Base-by-base conservation (phyloP, 2,113 vertebrate genomes). In the Tragelaphus imberbis region DNA sequence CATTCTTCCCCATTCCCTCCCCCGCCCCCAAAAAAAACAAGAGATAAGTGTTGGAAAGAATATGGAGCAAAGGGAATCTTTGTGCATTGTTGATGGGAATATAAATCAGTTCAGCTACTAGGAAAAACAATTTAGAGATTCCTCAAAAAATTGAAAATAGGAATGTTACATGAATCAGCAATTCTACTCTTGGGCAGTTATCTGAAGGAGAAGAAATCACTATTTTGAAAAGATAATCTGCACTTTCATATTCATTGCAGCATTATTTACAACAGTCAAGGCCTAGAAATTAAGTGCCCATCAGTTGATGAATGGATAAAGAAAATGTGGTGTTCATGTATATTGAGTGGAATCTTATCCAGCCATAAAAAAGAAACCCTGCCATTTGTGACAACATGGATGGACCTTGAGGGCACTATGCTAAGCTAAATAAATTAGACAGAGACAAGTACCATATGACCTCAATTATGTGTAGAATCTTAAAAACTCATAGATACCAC, bases 71-170 rank as follows among this genome's bases (percentile, higher is more conserved):
- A 84, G n/a, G 7, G 23, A 84, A 84, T 14, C n/a, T 56, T 58
- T 25, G 53, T 56, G 2, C n/a, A 56, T 36, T 84, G 23, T 56
- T 84, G n/a, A 27, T 58, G 81, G 53, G 17, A 27, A 84, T 58
- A 55, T 84, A 58, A 56, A 56, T 84, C 7, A 15, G 53, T 84
- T 56, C 81, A 40, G 23, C 81, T 56, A 27, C n/a, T 56, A 58
- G n/a, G 53, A 55, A 58, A 84, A 84, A 40, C 4, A 27, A 15
- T 40, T 16, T 36, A n/a, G n/a, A 40, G 23, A 56, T 15, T 40
- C 53, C n/a, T 84, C n/a, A 56, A 84, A 84, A 40, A 84, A 56
- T 84, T 58, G 25, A 84, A 58, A 84, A 84, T 27, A 84, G n/a
- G 55, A 40, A 25, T 56, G 21, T 15, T 36, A 58, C n/a, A 84